A percentile compares a stretch with the other conserved stretches of the same genome.
Conservation (phyloP, 2,797 vertebrate species). For the Urocyon cinereoargenteus region DNA sequence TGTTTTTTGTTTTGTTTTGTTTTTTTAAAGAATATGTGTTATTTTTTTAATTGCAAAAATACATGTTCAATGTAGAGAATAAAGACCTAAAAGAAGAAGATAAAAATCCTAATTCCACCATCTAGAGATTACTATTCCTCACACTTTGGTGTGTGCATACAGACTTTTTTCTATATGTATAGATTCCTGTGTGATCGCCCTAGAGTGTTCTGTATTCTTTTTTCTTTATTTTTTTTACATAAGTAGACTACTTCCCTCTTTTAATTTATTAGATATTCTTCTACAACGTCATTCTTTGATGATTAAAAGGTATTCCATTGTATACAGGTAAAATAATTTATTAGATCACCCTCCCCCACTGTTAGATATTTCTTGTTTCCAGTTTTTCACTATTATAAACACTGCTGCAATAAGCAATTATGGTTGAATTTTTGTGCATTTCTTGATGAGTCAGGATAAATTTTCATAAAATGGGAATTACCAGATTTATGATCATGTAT, state of each 20-base stretch:
- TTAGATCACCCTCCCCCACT: not conserved
- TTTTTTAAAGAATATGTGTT: not conserved
- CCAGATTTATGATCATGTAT: not conserved
- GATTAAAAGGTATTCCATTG: not conserved
- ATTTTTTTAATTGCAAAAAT: slow-evolving; percentile 25
- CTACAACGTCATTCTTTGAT: slow-evolving; percentile 9
- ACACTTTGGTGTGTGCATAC: not conserved
- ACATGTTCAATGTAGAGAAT: slow-evolving; percentile 24
- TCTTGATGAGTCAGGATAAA: not conserved
- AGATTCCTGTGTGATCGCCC: not conserved
- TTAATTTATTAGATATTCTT: slow-evolving; percentile 31
- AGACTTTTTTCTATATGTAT: not conserved
- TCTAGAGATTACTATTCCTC: not conserved
- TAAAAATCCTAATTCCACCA: slow-evolving; percentile 36
- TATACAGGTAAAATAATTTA: slow-evolving; percentile 40
- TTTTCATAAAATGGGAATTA: slow-evolving; percentile 57
- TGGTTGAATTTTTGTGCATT: slow-evolving; percentile 38
- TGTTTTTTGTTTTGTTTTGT: not conserved
- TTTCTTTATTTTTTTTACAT: not conserved
- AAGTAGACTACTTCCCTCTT: slow-evolving; percentile 7
- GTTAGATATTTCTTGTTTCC: slow-evolving; percentile 16
- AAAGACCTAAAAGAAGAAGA: slow-evolving; percentile 40
- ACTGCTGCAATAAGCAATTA: slow-evolving; percentile 26
- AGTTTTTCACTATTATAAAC: slow-evolving; percentile 44
- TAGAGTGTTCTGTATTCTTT: not conserved